Evolutionary conservation across 2,113 vertebrate genomes (phyloP), one percentile per base, ranked within the genome.

Genomic region (Anas platyrhynchos): DNA sequence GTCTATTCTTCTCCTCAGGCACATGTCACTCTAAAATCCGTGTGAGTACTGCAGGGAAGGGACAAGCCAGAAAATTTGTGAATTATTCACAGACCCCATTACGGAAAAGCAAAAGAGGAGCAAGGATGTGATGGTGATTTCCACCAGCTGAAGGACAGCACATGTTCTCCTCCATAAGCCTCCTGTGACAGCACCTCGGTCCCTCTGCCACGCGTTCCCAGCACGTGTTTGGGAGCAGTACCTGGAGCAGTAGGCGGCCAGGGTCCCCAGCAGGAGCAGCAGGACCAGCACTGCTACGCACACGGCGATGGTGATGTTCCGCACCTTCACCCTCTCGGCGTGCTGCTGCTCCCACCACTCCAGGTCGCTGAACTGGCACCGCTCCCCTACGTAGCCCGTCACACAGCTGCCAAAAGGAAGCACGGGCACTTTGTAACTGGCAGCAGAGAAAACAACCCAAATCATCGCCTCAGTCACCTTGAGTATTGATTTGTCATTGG

Each of bases 331-430:
- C 8, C 95, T 88, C 86, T 98, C 97, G 0, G 97, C 84, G 1
- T 97, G 97, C 75, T 98, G 99, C 86, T 99, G 97, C 12, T 99
- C 98, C 99, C 99, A 98, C 98, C 99, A 99, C 62, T 98, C 97
- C 95, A 99, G 91, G 85, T 99, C 99, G 9, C 97, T 98, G 98
- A 98, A 98, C 97, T 99, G 98, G 94, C 99, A 99, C 9, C 99
- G 98, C 86, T 99, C 98, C 2, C 99, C 99, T 2, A 99, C 89
- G 18, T 97, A 99, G 56, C 99, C 99, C 0, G 95, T 69, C 4
- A 97, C 89, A 71, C 99, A 99, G 82, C 99, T 99, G 96, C 69
- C 92, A 74, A 71, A 96, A 67, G 21, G 41, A 62, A 88, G 38
- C 0, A 32, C 62, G 55, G 23, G 75, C 55, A 41, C 17, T 89